Conservation (phyloP, 2,113 vertebrate genomes). For the Melospiza georgiana region DNA sequence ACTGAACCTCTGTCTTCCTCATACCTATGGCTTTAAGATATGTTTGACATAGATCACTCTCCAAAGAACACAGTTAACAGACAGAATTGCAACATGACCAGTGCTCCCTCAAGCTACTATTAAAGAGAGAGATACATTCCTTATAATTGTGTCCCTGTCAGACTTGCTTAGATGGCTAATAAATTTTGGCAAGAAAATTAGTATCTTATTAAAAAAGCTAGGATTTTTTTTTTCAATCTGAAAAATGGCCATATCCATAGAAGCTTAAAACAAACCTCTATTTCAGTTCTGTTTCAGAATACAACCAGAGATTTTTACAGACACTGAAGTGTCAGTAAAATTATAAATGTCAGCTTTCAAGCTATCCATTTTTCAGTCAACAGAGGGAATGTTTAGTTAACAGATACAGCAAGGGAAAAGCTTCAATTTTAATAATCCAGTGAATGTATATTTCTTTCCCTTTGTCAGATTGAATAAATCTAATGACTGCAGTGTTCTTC, state of each 20-base stretch:
- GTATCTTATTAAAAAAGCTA: background rate
- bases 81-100: background rate
- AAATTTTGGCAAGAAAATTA: background rate
- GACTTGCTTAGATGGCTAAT: background rate
- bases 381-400: background rate
- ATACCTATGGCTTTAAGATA: conserved; percentile 52
- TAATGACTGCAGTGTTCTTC: background rate
- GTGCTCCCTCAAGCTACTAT: background rate
- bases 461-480: conserved; percentile 6
- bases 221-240: background rate
- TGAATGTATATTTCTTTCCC: background rate
- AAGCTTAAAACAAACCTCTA: background rate
- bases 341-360: background rate
- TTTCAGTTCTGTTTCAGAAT: background rate
- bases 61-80: conserved; percentile 25
- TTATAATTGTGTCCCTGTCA: background rate
- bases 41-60: conserved; percentile 57
- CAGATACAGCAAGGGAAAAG: background rate
- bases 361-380: background rate
- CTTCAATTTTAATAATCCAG: background rate
- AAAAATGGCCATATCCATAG: background rate
- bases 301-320: background rate
- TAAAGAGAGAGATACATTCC: background rate
- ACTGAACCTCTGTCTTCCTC: conserved; percentile 30
- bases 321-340: background rate